phyloP scores from a whole-genome alignment of 2,113 vertebrate species.

The Poeciliopsis occidentalis region DNA sequence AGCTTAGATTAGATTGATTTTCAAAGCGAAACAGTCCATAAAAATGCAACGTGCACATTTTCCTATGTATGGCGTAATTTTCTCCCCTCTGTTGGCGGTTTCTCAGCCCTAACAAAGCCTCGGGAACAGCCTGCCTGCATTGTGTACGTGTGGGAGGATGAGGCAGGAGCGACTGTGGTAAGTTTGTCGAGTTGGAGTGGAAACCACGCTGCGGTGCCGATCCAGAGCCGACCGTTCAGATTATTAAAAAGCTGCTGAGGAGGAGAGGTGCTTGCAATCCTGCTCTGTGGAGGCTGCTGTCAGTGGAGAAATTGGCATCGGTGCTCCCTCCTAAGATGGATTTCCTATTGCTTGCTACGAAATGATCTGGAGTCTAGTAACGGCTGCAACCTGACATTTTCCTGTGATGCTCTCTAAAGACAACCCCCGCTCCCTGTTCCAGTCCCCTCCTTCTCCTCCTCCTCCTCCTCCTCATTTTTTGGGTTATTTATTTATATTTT shows the following conservation, averaged over 20 bases:
- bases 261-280: slow-evolving; percentile 44
- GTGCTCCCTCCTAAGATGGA: slow-evolving; percentile 48
- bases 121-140: slow-evolving; percentile 25
- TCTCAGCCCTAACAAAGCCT: slow-evolving; percentile 37
- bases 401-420: slow-evolving; percentile 15
- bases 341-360: slow-evolving; percentile 46
- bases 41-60: slow-evolving; percentile 27
- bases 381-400: slow-evolving; percentile 51
- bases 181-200: slow-evolving; percentile 54
- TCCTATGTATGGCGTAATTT: slow-evolving; percentile 11
- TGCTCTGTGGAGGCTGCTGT: slow-evolving; percentile 41
- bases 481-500: slow-evolving; percentile 1
- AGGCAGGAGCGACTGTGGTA: slow-evolving; percentile 41
- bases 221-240: slow-evolving; percentile 47
- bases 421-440: neutral
- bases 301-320: slow-evolving; percentile 38
- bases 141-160: slow-evolving; percentile 44
- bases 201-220: slow-evolving; percentile 41
- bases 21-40: slow-evolving; percentile 11
- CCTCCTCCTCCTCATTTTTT: neutral
- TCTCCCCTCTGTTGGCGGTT: slow-evolving; percentile 16
- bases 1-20: slow-evolving; percentile 30
- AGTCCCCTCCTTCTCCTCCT: neutral
- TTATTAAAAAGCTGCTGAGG: slow-evolving; percentile 62
- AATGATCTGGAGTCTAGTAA: slow-evolving; percentile 42